A percentile compares a stretch with the other conserved stretches of the same genome.
These are phyloP conservation scores for Porites lobata DNA, from an alignment of 92 coral and sea anemone species.

Conservation along the genomic window DNA sequence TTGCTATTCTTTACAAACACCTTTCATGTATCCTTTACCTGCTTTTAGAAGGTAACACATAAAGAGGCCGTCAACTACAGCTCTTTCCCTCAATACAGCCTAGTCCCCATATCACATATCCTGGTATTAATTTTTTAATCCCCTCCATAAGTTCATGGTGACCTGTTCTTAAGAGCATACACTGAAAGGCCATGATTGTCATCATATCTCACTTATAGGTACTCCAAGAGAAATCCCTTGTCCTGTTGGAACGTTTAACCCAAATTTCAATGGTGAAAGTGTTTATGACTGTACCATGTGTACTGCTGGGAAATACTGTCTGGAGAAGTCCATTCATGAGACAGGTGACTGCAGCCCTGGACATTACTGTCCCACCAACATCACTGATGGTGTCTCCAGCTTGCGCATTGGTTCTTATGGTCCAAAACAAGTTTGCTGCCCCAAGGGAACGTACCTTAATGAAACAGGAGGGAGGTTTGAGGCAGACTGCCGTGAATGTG, in stretches of 20 bases:
- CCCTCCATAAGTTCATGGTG: too few species aligned
- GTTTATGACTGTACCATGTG: conserved; percentile 85
- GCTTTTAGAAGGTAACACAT: too few species aligned
- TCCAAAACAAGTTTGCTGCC: conserved; percentile 92
- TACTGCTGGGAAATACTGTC: conserved; percentile 95
- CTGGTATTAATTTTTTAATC: too few species aligned
- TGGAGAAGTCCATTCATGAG: conserved; percentile 73
- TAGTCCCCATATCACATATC: too few species aligned
- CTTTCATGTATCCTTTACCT: too few species aligned
- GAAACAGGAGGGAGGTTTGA: conserved; percentile 79
- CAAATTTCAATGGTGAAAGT: conserved; percentile 61
- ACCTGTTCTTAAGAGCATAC: too few species aligned
- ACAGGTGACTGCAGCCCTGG: conserved; percentile 87
- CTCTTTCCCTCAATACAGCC: too few species aligned
- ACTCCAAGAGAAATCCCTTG: conserved; percentile 86
- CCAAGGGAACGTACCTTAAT: conserved; percentile 88
- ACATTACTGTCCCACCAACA: conserved; percentile 96
- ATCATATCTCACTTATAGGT: conserved; percentile 6
- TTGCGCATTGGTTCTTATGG: conserved; percentile 97
- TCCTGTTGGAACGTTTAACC: conserved; percentile 98
- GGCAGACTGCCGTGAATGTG: conserved; percentile 84
- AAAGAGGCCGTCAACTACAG: too few species aligned
- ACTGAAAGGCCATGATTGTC: neutral
- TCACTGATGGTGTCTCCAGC: conserved; percentile 94
- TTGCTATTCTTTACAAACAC: too few species aligned